Evolutionary conservation across 2,113 vertebrate genomes (phyloP).

Genomic region (Vimba vimba): DNA sequence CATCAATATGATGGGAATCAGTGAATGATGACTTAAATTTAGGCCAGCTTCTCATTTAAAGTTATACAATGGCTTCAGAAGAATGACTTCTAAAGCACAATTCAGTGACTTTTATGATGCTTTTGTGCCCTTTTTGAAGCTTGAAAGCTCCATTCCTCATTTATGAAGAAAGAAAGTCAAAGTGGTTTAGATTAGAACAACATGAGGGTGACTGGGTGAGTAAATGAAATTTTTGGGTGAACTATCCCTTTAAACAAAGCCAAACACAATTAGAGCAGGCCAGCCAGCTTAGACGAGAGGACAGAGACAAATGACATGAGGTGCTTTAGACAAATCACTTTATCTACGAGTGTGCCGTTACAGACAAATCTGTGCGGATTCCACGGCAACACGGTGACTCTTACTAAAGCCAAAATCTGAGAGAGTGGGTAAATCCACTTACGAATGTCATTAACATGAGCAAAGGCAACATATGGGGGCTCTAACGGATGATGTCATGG

Average conservation of each 20-base stretch:
- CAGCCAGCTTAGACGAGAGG: conserved; percentile 24
- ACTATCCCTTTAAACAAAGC: conserved; percentile 18
- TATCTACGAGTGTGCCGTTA: conserved; percentile 14
- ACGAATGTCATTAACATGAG: conserved; percentile 58
- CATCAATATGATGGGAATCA: not conserved
- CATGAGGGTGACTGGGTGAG: not conserved
- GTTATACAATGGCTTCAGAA: not conserved
- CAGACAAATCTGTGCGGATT: conserved; percentile 28
- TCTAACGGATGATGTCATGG: conserved; percentile 54
- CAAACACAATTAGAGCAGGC: conserved; percentile 13
- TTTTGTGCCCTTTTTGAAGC: not conserved
- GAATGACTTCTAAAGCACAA: not conserved
- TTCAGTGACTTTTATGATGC: not conserved
- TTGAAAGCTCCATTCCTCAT: not conserved
- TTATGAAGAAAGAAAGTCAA: not conserved
- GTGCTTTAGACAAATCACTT: conserved; percentile 35
- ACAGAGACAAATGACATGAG: conserved; percentile 16
- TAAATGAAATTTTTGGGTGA: not conserved
- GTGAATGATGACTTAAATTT: not conserved
- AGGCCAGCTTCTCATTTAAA: not conserved
- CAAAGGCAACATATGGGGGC: conserved; percentile 59
- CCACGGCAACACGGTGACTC: conserved; percentile 1
- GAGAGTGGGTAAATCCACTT: conserved; percentile 29
- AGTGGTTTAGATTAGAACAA: not conserved
- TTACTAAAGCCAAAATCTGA: conserved; percentile 12